Percentiles rank a stretch among this genome's conserved stretches.
phyloP scores from a whole-genome alignment of 2,888 invertebrate genomes.

The Temnothorax ravouxi region DNA sequence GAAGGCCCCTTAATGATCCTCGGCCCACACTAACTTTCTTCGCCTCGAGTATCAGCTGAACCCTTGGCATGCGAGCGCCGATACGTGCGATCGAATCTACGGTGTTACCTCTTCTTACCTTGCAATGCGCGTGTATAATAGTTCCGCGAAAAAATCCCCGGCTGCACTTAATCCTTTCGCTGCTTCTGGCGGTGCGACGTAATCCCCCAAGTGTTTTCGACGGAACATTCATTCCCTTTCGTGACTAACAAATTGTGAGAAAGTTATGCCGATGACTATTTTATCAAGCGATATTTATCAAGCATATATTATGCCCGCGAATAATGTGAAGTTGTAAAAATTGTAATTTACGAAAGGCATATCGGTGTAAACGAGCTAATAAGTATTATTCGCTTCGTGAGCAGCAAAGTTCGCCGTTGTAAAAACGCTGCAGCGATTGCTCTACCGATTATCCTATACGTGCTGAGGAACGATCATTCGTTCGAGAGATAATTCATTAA shows the following conservation, averaged over 20 bases:
- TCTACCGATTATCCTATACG: background rate
- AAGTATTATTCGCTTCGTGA: background rate
- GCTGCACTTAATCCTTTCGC: slow-evolving; percentile 41
- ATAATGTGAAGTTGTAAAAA: slow-evolving; percentile 7
- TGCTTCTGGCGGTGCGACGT: slow-evolving; percentile 36
- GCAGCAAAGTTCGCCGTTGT: no score
- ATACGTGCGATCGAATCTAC: slow-evolving; percentile 52
- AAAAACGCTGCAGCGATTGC: background rate
- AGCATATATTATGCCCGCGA: background rate
- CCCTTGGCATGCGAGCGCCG: slow-evolving; percentile 54
- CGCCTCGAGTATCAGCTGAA: slow-evolving; percentile 69
- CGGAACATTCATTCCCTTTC: background rate
- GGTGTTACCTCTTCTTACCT: slow-evolving; percentile 43
- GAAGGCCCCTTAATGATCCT: slow-evolving; percentile 52
- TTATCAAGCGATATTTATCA: background rate
- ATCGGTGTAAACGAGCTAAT: background rate
- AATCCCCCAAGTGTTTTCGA: slow-evolving; percentile 7
- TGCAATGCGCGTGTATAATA: background rate
- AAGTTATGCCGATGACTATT: slow-evolving; percentile 15
- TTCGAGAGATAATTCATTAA: slow-evolving; percentile 13
- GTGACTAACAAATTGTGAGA: slow-evolving; percentile 20
- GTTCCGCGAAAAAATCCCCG: slow-evolving; percentile 10
- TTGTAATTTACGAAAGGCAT: slow-evolving; percentile 1
- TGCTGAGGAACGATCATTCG: background rate
- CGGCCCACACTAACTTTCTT: slow-evolving; percentile 70